Base-by-base conservation (phyloP, 2,888 invertebrate species). In the Cheilosia variabilis region DNA sequence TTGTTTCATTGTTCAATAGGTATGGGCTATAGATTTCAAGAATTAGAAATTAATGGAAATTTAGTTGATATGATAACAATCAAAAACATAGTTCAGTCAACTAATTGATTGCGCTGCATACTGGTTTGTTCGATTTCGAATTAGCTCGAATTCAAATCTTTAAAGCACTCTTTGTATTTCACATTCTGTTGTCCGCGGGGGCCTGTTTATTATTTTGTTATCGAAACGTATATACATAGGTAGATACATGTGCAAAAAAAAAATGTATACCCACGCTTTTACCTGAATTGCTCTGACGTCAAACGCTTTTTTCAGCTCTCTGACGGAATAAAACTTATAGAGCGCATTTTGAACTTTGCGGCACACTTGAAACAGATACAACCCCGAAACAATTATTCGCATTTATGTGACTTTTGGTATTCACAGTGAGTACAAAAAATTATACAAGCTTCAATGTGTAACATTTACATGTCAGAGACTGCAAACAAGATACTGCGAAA, bases 221-320 rank as follows among this genome's bases (percentile, higher is more conserved):
- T 27, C 13, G 1, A 47, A 24, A 27, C n/a, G 17, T 2, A n/a
- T 24, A 22, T 1, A n/a, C n/a, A n/a, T n/a, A n/a, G n/a, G n/a
- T n/a, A n/a, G n/a, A 0, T 3, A 58, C 1, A 1, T 7, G 0
- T 52, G 15, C 5, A 1, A 6, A 27, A 34, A 37, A 22, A 58
- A 41, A 69, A 22, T 22, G 37, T 22, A n/a, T 41, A 5, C 15
- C 19, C 60, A 72, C 15, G 4, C 19, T 52, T 68, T 82, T 72
- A 84, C 79, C 79, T 84, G 41, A 69, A 63, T 22, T n/a, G 17
- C 65, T 58, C 47, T 75, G 65, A 65, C 75, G 69, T 75, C 65
- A 58, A 60, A n/a, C 9, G 19, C 55, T 15, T 37, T 60, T 45
- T 43, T 65, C 31, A 71, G 58, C 69, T 66, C 63, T 22, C 45